phyloP scores from a whole-genome alignment of 2,113 vertebrate genomes.

The Xenopus laevis region DNA sequence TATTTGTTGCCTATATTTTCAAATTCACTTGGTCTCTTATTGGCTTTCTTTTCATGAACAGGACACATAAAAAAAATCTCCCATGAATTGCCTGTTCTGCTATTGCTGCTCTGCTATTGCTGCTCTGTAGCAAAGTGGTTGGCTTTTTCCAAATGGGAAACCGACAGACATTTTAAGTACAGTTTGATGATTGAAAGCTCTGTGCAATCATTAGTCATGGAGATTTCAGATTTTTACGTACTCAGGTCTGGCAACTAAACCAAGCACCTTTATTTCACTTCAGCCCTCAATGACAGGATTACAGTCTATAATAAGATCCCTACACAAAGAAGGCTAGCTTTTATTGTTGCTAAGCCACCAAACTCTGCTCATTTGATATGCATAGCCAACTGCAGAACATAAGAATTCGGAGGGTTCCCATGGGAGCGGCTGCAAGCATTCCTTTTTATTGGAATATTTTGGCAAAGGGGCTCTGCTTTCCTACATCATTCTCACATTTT shows the following conservation, averaged over 20 bases:
- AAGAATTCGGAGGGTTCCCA: constrained; percentile 34
- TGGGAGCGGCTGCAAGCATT: constrained; percentile 36
- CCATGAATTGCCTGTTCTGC: constrained; percentile 18
- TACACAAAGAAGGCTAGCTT: constrained; percentile 45
- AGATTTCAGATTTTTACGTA: constrained; percentile 46
- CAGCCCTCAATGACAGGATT: constrained; percentile 44
- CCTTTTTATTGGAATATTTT: constrained; percentile 46
- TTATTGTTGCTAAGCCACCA: constrained; percentile 39
- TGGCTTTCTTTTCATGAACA: constrained; percentile 36
- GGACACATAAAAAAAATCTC: constrained; percentile 24
- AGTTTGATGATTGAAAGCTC: constrained; percentile 44
- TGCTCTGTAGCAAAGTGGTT: constrained; percentile 32
- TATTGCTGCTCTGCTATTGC: constrained; percentile 33
- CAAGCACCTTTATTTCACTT: constrained; percentile 46
- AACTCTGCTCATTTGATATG: constrained; percentile 35
- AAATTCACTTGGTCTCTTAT: constrained; percentile 14
- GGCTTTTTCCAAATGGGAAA: constrained; percentile 33
- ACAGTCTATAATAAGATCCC: constrained; percentile 47
- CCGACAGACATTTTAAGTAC: constrained; percentile 43
- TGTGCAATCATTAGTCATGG: constrained; percentile 51
- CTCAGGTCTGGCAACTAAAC: constrained; percentile 48
- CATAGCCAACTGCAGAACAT: constrained; percentile 36
- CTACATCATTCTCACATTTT: constrained; percentile 46
- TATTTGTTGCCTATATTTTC: constrained; percentile 23
- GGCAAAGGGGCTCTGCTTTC: constrained; percentile 36